Evolutionary conservation across 2,888 invertebrate genomes (phyloP).

Genomic region (Watsonalla binaria): DNA sequence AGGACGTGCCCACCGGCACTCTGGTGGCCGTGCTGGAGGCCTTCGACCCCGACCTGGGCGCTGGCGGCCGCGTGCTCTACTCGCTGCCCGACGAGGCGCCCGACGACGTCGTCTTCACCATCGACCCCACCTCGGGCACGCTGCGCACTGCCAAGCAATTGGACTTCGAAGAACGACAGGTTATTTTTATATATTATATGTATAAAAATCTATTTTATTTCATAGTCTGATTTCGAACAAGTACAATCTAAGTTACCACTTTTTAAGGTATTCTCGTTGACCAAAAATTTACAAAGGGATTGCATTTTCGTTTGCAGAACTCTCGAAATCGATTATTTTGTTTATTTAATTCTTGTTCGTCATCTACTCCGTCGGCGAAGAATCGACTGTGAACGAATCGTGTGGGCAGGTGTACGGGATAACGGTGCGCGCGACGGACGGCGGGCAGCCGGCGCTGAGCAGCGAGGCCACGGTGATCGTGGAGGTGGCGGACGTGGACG

Average conservation of each 20-base stretch:
- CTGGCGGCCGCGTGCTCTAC: constrained; percentile 89
- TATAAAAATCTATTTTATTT: too few species aligned
- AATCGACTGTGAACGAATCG: too few species aligned
- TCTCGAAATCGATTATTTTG: too few species aligned
- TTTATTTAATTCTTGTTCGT: too few species aligned
- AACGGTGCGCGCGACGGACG: constrained; percentile 90
- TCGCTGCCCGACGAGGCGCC: constrained; percentile 83
- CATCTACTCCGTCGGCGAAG: too few species aligned
- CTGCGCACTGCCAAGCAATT: constrained; percentile 87
- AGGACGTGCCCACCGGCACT: constrained; percentile 93
- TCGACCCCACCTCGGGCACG: constrained; percentile 92
- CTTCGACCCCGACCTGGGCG: constrained; percentile 91
- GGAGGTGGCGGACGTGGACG: constrained; percentile 96
- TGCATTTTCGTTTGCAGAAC: too few species aligned
- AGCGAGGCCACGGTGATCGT: constrained; percentile 89
- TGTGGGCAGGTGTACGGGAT: constrained; percentile 85
- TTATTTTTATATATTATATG: constrained; percentile 17
- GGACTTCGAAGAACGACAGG: constrained; percentile 93
- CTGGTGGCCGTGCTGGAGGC: constrained; percentile 90
- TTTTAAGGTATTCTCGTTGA: too few species aligned
- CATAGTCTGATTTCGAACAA: background rate
- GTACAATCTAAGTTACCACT: too few species aligned
- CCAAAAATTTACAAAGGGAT: too few species aligned
- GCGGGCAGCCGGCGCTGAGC: constrained; percentile 88
- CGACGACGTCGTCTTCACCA: constrained; percentile 85